phyloP scores from a whole-genome alignment of 2,797 vertebrate genomes.

The Nyctalus aviator region DNA sequence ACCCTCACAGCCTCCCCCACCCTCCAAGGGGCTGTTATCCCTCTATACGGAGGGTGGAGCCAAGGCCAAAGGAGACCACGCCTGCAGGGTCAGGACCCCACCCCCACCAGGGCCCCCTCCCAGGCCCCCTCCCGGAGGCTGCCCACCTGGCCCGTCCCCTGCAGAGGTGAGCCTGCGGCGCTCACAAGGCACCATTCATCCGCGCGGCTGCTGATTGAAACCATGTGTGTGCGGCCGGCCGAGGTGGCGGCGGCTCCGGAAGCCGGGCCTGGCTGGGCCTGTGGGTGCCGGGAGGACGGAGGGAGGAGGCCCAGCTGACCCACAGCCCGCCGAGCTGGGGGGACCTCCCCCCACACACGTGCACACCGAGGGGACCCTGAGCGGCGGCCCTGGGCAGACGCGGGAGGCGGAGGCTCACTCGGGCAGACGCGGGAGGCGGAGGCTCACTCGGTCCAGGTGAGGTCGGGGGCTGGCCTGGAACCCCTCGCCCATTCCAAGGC shows the following conservation, averaged over 20 bases:
- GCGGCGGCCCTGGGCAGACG: background rate
- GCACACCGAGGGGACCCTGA: background rate
- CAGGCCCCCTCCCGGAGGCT: background rate
- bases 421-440: background rate
- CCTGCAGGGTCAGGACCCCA: background rate
- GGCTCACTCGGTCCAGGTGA: background rate
- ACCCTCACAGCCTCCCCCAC: background rate
- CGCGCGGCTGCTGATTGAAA: conserved; percentile 74
- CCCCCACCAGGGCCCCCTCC: background rate
- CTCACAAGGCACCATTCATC: conserved; percentile 83
- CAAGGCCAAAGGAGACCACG: background rate
- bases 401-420: background rate
- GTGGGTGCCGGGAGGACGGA: background rate
- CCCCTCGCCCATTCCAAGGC: background rate
- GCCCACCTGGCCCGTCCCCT: conserved; percentile 70
- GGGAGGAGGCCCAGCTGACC: background rate
- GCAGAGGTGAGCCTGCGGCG: conserved; percentile 64
- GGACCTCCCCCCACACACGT: background rate
- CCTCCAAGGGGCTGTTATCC: accelerated
- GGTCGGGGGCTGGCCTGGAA: background rate
- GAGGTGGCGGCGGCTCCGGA: conserved; percentile 75
- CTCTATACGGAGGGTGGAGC: background rate
- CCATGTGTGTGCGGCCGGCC: conserved; percentile 82
- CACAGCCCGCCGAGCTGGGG: background rate
- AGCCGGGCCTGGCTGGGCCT: conserved; percentile 73